Conservation (phyloP, 2,113 vertebrate species). For the Circaetus cinerascens region DNA sequence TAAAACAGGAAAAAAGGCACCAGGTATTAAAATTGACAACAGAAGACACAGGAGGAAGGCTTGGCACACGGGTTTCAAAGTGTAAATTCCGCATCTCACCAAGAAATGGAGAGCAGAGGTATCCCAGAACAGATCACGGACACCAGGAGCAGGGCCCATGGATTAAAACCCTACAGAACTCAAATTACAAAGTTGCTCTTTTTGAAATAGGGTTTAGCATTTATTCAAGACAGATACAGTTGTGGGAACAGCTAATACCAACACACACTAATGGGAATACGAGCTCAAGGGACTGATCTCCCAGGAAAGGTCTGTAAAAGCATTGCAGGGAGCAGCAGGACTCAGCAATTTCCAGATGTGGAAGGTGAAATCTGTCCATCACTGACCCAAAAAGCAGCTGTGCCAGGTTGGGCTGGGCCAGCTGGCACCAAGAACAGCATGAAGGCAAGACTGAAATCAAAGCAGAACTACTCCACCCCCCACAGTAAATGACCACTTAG, state of each 20-base stretch:
- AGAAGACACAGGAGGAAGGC: neutral
- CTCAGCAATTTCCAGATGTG: neutral
- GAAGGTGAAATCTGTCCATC: neutral
- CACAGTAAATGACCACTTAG: neutral
- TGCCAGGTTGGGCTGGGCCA: neutral
- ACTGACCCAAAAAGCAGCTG: neutral
- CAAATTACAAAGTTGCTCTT: neutral
- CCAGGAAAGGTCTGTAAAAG: neutral
- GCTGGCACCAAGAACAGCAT: neutral
- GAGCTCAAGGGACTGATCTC: neutral
- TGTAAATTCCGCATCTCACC: neutral
- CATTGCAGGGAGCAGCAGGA: neutral
- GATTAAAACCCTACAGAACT: neutral
- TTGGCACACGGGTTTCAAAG: neutral
- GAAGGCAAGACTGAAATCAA: neutral
- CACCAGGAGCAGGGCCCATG: fast-evolving
- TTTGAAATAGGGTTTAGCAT: neutral
- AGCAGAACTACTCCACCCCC: neutral
- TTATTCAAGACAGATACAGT: neutral
- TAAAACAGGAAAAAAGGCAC: neutral
- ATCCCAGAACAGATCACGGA: neutral
- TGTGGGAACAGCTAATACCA: neutral
- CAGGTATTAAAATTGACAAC: neutral
- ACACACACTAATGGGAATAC: neutral
- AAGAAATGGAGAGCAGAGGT: neutral